Base-by-base conservation (phyloP, 2,113 vertebrate genomes). In the Sakesphorus luctuosus region DNA sequence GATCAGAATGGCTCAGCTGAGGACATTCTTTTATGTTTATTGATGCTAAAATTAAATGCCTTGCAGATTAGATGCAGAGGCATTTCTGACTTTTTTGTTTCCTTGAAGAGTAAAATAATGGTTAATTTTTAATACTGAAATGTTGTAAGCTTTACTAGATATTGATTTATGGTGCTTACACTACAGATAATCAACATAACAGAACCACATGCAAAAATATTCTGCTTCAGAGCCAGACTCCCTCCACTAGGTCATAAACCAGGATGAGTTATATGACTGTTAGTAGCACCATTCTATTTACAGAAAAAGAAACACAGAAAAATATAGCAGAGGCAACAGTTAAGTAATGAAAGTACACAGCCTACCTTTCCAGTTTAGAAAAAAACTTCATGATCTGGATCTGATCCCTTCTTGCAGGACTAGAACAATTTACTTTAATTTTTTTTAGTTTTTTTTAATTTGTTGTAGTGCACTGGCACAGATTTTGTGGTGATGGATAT, bases 251-350 rank as follows among this genome's bases (percentile, higher is more conserved):
- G 21, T 82, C 52, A 71, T 92, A 94, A 90, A 89, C 35, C 24
- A 91, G 73, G 90, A 91, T 83, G 61, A 95, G 46, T 90, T 91
- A 89, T 74, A 53, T 87, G 89, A 68, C 38, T 82, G 67, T 68
- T 91, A 91, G 71, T 44, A 90, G 44, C 47, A 93, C 58, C 72
- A 13, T 89, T 89, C 75, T 85, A 75, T 86, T 90, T 91, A 88
- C 35, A 78, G 75, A 69, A 75, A 86, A 40, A 91, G 40, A 75
- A 62, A 23, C 4, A 23, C 21, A 85, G 26, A 83, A 94, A 94
- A 93, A 66, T 89, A 71, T 9, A 82, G 33, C 58, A 92, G 75
- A 50, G 20, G 18, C 26, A 76, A 44, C 24, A 65, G 33, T 47
- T 38, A 82, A 69, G 55, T 72, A 79, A 73, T 50, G 17, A 21